Conservation (phyloP, 2,888 invertebrate species). For the Acronicta leporina region DNA sequence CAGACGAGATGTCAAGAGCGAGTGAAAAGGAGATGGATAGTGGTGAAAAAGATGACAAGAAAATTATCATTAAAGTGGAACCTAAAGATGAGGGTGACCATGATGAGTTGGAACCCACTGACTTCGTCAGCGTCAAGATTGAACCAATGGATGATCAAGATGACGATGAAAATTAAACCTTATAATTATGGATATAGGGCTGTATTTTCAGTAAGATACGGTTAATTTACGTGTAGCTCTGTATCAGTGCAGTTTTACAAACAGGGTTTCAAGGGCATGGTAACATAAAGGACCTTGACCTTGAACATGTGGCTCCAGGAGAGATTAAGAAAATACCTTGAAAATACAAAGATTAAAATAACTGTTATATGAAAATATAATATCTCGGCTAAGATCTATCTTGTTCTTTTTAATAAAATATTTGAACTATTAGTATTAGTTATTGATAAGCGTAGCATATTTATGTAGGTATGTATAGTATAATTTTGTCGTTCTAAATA, state of each 20-base stretch:
- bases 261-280: too few species aligned
- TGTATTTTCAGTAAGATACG: too few species aligned
- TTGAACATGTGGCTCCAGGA: too few species aligned
- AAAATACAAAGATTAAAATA: too few species aligned
- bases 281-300: too few species aligned
- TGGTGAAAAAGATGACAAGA: constrained; percentile 28
- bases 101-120: constrained; percentile 77
- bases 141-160: constrained; percentile 71
- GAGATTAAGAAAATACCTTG: too few species aligned
- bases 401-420: constrained; percentile 4
- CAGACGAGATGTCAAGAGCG: constrained; percentile 29
- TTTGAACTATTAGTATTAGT: neutral
- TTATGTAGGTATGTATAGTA: constrained; percentile 5
- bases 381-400: constrained; percentile 1
- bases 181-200: too few species aligned
- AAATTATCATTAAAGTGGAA: constrained; percentile 48
- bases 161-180: constrained; percentile 26
- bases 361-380: neutral
- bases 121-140: constrained; percentile 84
- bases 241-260: too few species aligned
- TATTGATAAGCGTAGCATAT: neutral
- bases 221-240: too few species aligned
- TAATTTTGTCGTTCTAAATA: constrained; percentile 21
- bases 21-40: constrained; percentile 33
- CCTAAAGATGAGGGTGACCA: constrained; percentile 49